These are phyloP conservation scores for Danio aesculapii DNA, from an alignment of 2,797 vertebrate species.

Conservation along the genomic window DNA sequence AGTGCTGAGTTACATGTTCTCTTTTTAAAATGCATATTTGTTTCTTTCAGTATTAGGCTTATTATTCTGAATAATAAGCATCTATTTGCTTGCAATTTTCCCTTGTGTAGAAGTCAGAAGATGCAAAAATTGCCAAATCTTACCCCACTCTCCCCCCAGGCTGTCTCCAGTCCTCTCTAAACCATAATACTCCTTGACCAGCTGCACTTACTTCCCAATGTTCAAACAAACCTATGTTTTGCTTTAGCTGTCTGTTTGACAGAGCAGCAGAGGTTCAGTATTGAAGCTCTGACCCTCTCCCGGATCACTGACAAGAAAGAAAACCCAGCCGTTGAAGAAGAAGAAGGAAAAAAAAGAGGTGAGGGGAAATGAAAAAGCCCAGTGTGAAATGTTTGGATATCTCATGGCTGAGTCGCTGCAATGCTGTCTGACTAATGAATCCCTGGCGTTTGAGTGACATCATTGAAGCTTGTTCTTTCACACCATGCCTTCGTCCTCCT, in stretches of 20 bases:
- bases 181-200: not conserved
- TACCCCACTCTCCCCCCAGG: not conserved
- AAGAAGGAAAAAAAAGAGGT: slow-evolving; percentile 35
- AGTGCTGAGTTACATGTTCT: too few species aligned
- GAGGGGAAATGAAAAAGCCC: slow-evolving; percentile 47
- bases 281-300: slow-evolving; percentile 66
- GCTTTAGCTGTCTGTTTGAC: slow-evolving; percentile 50
- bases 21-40: too few species aligned
- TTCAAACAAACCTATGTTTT: not conserved
- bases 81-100: not conserved
- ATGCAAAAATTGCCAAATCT: not conserved
- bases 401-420: slow-evolving; percentile 60
- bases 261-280: slow-evolving; percentile 57
- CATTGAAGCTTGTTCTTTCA: slow-evolving; percentile 65
- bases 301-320: slow-evolving; percentile 58
- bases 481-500: slow-evolving; percentile 44
- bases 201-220: not conserved
- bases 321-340: slow-evolving; percentile 61
- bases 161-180: not conserved
- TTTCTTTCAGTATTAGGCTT: too few species aligned
- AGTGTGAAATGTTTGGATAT: slow-evolving; percentile 62
- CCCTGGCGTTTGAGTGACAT: slow-evolving; percentile 59
- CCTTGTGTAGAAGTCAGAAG: not conserved
- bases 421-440: slow-evolving; percentile 68
- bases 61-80: too few species aligned